These are phyloP conservation scores for Heliconius nattereri DNA, from an alignment of 1,140 invertebrate genomes.

Conservation along the genomic window DNA sequence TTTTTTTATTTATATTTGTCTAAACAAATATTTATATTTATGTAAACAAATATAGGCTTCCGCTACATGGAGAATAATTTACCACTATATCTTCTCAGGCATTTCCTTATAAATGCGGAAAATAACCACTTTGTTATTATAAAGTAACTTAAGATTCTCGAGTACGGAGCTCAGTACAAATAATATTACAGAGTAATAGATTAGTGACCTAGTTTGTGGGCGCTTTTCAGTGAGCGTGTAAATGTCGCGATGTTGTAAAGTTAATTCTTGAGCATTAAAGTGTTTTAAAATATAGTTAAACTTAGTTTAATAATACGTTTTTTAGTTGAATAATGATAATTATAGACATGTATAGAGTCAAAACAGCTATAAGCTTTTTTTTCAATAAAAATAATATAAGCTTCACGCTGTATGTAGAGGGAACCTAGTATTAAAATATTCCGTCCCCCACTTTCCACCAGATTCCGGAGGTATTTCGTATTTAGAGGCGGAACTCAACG, in stretches of 20 bases:
- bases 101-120: not conserved
- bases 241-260: not conserved
- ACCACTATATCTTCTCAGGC: not conserved
- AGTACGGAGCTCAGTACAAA: not conserved
- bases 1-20: too few relatives aligned
- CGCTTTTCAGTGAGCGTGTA: slow-evolving; percentile 8
- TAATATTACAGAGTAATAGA: not conserved
- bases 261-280: not conserved
- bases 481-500: too few relatives aligned
- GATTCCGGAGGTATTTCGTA: too few relatives aligned
- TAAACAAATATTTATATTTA: too few relatives aligned
- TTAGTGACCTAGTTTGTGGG: not conserved
- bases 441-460: too few relatives aligned
- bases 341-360: not conserved
- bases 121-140: not conserved
- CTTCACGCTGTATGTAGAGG: too few relatives aligned
- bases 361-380: too few relatives aligned
- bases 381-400: too few relatives aligned
- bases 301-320: not conserved
- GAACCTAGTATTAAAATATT: too few relatives aligned
- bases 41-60: too few relatives aligned
- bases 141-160: not conserved
- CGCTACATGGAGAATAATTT: not conserved
- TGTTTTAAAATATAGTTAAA: not conserved
- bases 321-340: not conserved